phyloP scores from a whole-genome alignment of 2,797 vertebrate genomes.

The Cheirogaleus major region DNA sequence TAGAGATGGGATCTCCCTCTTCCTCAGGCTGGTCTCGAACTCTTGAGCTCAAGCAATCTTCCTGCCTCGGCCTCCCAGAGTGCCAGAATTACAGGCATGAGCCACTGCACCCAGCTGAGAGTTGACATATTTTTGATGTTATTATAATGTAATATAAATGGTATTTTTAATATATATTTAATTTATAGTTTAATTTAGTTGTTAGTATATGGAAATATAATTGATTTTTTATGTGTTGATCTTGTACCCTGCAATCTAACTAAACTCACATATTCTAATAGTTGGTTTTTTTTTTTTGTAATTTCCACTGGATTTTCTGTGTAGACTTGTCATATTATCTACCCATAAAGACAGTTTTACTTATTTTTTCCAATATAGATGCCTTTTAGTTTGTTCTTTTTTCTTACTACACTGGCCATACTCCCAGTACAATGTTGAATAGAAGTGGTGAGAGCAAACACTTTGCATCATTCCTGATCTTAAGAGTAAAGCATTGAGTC shows the following conservation, averaged over 20 bases:
- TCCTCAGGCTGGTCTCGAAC: too few relatives aligned
- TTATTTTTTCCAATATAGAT: neutral
- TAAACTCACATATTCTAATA: neutral
- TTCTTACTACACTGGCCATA: neutral
- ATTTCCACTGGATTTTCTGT: neutral
- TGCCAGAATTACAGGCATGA: too few relatives aligned
- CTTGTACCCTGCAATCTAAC: neutral
- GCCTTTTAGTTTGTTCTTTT: conserved; percentile 6
- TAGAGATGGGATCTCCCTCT: too few relatives aligned
- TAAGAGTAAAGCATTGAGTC: neutral
- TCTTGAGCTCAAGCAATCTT: too few relatives aligned
- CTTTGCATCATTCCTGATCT: neutral
- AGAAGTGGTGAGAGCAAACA: neutral
- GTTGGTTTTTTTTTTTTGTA: neutral
- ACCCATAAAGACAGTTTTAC: neutral
- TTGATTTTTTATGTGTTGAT: neutral
- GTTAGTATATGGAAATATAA: neutral
- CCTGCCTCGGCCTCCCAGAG: too few relatives aligned
- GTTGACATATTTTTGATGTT: neutral
- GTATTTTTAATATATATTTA: neutral
- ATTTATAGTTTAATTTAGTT: neutral
- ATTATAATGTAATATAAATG: neutral
- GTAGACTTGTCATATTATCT: neutral
- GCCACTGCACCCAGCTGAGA: neutral
- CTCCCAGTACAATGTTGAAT: neutral